A percentile compares a stretch with the other conserved stretches of the same genome.
phyloP scores from a whole-genome alignment of 2,113 vertebrate genomes.

The Halcyon senegalensis region DNA sequence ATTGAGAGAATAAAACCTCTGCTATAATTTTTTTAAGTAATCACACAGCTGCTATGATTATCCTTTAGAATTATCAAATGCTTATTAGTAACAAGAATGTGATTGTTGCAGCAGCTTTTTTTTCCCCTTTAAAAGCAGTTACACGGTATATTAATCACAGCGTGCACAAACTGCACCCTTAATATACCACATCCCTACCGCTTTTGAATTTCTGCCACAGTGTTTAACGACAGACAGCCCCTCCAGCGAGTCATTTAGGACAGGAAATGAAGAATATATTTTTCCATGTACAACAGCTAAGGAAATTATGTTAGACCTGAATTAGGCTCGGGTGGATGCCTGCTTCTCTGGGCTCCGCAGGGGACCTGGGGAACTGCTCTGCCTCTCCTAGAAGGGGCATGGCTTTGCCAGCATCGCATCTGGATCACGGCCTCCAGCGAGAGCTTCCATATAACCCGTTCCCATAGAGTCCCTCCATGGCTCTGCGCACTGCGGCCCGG shows the following conservation, averaged over 20 bases:
- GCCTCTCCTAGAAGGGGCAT: fast-evolving
- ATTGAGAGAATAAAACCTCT: background rate
- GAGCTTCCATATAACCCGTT: fast-evolving
- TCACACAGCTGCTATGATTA: background rate
- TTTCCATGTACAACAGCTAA: background rate
- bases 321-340: background rate
- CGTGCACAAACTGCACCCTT: background rate
- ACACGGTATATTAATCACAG: fast-evolving
- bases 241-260: background rate
- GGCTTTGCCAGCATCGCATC: background rate
- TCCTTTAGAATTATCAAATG: background rate
- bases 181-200: background rate
- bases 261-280: background rate
- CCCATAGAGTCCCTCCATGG: fast-evolving
- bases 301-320: background rate
- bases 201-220: background rate
- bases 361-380: background rate
- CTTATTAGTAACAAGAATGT: background rate
- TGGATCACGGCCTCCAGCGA: background rate
- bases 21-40: background rate
- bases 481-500: fast-evolving
- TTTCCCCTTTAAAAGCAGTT: background rate
- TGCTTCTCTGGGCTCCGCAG: background rate
- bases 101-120: background rate
- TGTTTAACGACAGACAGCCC: background rate